Conservation (phyloP, 2,797 vertebrate species). For the Gallinago stenura region DNA sequence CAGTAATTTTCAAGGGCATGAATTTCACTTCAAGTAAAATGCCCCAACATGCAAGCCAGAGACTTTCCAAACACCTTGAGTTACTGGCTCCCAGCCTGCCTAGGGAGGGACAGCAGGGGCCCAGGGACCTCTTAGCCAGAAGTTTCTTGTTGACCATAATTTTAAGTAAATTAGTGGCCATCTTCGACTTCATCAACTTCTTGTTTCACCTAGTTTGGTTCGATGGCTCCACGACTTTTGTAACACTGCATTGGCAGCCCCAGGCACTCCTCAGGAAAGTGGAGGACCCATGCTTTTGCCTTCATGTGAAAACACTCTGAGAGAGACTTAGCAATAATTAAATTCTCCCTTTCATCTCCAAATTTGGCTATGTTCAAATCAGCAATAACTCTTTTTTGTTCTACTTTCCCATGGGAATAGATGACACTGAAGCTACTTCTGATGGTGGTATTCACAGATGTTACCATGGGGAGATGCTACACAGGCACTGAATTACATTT, state of each 20-base stretch:
- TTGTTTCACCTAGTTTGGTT: not conserved
- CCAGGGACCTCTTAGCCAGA: fast-evolving
- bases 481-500: not conserved
- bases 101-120: fast-evolving
- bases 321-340: not conserved
- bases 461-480: not conserved
- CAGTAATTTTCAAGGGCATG: not conserved
- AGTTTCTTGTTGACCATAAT: not conserved
- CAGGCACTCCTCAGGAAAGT: fast-evolving
- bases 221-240: not conserved
- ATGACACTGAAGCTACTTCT: not conserved
- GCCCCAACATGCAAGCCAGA: not conserved
- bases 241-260: not conserved
- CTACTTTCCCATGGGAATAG: not conserved
- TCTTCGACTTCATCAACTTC: too few species aligned
- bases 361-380: not conserved
- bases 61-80: not conserved
- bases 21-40: not conserved
- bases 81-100: not conserved
- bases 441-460: not conserved
- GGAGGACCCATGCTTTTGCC: not conserved
- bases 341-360: not conserved
- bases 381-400: not conserved
- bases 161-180: not conserved
- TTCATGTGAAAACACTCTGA: not conserved